Evolutionary conservation across 2,797 vertebrate species (phyloP).

Genomic region (Lagodon rhomboides): DNA sequence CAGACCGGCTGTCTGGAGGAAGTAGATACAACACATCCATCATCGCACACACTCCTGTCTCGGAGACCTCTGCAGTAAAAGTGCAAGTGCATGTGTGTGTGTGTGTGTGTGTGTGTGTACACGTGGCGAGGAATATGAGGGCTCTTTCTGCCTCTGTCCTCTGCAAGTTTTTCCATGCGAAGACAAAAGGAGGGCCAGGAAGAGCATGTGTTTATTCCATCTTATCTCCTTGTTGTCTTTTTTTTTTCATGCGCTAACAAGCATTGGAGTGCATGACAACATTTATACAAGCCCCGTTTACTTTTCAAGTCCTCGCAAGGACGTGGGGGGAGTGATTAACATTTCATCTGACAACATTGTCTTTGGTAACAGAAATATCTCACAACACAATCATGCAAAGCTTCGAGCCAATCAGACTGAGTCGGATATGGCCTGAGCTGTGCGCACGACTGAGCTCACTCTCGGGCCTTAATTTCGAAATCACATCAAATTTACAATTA

Average conservation of each 20-base stretch:
- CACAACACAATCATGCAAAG: conserved; percentile 38
- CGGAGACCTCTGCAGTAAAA: conserved; percentile 52
- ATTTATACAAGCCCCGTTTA: conserved; percentile 55
- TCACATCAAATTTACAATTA: conserved; percentile 69
- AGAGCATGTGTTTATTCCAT: conserved; percentile 28
- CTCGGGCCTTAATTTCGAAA: conserved; percentile 57
- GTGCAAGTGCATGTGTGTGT: conserved; percentile 24
- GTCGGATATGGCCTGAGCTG: conserved; percentile 43
- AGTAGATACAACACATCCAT: conserved; percentile 80
- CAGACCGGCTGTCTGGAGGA: conserved; percentile 74
- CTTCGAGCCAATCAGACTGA: conserved; percentile 59
- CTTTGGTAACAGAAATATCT: conserved; percentile 37
- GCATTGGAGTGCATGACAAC: conserved; percentile 41
- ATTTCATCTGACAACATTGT: conserved; percentile 63
- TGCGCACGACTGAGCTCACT: conserved; percentile 23
- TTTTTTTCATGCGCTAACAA: conserved; percentile 35
- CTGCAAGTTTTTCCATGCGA: conserved; percentile 31
- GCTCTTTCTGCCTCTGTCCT: conserved; percentile 42
- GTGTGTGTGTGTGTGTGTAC: conserved; percentile 2
- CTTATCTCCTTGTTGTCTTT: conserved; percentile 50
- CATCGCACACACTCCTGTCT: conserved; percentile 72
- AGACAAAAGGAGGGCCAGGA: conserved; percentile 37
- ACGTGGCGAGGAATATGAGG: conserved; percentile 31
- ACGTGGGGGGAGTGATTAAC: conserved; percentile 47
- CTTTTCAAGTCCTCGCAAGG: conserved; percentile 20